A percentile compares a stretch with the other conserved stretches of the same genome.
These are phyloP conservation scores for Caprella mutica DNA, from an alignment of 2,888 invertebrate genomes.

Conservation along the genomic window DNA sequence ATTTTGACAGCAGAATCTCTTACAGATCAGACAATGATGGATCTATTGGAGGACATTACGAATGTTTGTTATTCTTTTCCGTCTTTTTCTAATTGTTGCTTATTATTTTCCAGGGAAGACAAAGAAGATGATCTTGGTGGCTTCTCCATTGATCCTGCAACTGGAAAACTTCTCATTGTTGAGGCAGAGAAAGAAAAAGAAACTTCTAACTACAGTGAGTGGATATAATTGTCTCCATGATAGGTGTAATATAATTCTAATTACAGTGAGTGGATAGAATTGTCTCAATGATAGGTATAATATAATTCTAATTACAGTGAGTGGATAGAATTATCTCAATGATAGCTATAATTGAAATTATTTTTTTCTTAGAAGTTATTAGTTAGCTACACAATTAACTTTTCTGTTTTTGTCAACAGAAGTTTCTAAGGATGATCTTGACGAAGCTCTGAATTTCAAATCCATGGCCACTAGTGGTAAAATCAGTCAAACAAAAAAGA, in stretches of 20 bases:
- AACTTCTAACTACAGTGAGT: not conserved
- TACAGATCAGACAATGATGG: no score
- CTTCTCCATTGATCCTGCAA: conserved; percentile 16
- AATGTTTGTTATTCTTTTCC: no score
- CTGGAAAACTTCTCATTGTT: conserved; percentile 22
- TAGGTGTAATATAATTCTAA: no score
- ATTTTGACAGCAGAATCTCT: no score
- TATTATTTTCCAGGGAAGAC: no score
- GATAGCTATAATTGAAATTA: not conserved
- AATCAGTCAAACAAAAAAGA: conserved; percentile 11
- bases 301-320: no score
- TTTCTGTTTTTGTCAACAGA: conserved; percentile 3
- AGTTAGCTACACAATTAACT: not conserved
- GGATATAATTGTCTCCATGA: no score
- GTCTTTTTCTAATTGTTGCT: no score
- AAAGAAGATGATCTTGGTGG: conserved; percentile 7
- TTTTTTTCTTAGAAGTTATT: not conserved
- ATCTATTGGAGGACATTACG: no score
- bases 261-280: no score
- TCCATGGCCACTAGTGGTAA: conserved; percentile 13
- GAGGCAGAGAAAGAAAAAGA: conserved; percentile 9
- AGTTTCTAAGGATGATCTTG: conserved; percentile 24
- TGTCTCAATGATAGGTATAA: no score
- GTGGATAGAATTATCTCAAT: not conserved
- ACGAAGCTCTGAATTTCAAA: conserved; percentile 20